Evolutionary conservation across 2,888 invertebrate species (phyloP).

Genomic region (Zelleria hepariella): DNA sequence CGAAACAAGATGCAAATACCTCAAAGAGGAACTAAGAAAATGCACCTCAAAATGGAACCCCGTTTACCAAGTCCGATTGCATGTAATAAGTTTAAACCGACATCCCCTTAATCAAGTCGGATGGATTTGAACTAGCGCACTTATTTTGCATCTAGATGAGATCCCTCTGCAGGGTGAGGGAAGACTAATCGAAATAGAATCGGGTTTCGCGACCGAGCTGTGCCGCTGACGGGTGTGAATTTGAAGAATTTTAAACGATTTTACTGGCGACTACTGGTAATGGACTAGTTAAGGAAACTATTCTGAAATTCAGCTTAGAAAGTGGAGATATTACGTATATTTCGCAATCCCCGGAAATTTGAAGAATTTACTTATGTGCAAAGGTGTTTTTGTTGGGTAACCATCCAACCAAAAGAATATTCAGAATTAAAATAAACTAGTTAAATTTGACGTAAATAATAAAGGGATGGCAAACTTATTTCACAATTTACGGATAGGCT

Average conservation of each 20-base stretch:
- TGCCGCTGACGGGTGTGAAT: not conserved
- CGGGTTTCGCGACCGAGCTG: not conserved
- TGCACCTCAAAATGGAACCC: not conserved
- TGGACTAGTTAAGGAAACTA: not conserved
- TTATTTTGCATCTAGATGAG: slow-evolving; percentile 9
- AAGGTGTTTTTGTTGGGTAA: too few relatives aligned
- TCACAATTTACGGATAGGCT: too few relatives aligned
- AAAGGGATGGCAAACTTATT: too few relatives aligned
- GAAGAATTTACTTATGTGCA: too few relatives aligned
- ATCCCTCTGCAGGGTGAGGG: not conserved
- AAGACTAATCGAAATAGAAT: slow-evolving; percentile 9
- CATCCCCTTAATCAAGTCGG: slow-evolving; percentile 1
- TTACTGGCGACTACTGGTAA: not conserved
- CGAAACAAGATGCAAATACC: not conserved
- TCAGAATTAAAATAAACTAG: too few relatives aligned
- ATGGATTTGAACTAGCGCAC: not conserved
- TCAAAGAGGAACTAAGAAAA: not conserved
- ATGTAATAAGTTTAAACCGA: slow-evolving; percentile 1
- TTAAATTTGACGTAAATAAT: too few relatives aligned
- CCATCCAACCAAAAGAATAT: too few relatives aligned
- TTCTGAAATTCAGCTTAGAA: not conserved
- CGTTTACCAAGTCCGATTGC: not conserved
- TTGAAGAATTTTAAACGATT: not conserved
- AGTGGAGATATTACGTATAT: too few relatives aligned
- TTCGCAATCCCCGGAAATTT: too few relatives aligned